A percentile compares a stretch with the other conserved stretches of the same genome.
These are phyloP conservation scores for Athene cunicularia DNA, from an alignment of 2,113 vertebrate genomes.

Conservation along the genomic window DNA sequence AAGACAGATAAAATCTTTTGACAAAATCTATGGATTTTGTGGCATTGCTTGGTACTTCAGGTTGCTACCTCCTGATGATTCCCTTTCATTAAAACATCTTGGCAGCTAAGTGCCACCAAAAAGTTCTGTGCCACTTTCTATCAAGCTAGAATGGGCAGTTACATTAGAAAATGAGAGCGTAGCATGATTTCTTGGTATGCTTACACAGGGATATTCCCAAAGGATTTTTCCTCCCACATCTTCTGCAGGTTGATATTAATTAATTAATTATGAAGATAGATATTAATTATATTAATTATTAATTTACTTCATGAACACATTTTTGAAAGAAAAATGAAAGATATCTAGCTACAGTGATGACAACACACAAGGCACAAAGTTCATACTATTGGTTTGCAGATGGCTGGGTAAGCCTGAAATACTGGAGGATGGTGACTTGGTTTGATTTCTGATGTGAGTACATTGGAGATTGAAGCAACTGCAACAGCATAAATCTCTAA, in stretches of 20 bases:
- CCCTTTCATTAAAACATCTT: neutral
- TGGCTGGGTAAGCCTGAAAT: neutral
- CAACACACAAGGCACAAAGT: neutral
- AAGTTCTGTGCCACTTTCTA: neutral
- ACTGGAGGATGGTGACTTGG: neutral
- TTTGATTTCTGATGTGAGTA: constrained; percentile 27
- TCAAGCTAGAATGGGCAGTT: neutral
- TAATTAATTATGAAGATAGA: too few species aligned
- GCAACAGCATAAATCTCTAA: constrained; percentile 37
- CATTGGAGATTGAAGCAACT: neutral
- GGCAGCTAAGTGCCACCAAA: neutral
- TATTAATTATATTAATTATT: neutral
- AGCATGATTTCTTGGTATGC: neutral
- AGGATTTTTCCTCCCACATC: neutral
- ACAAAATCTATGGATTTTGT: neutral
- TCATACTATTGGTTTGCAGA: neutral
- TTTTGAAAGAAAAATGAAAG: neutral
- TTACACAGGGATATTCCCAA: neutral
- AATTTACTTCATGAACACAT: neutral
- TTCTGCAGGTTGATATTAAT: neutral
- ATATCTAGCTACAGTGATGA: neutral
- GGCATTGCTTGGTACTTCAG: neutral
- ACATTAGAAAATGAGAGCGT: neutral
- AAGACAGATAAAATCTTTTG: neutral
- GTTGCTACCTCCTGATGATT: neutral